These are phyloP conservation scores for Latrodectus hesperus DNA, from an alignment of 2,888 invertebrate species.

Conservation along the genomic window DNA sequence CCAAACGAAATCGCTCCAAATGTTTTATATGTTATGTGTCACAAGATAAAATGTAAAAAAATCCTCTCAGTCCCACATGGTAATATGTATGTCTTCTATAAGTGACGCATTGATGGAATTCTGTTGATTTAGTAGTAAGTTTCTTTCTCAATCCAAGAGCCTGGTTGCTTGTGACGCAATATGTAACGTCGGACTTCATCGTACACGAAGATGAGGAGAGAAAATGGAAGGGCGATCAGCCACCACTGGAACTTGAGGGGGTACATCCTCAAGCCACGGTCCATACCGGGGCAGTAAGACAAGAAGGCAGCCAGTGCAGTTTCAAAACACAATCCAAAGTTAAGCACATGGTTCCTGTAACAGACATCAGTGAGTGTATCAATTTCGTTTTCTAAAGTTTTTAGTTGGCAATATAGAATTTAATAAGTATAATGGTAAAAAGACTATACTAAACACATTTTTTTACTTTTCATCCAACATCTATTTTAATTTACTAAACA, in stretches of 20 bases:
- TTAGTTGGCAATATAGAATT: too few relatives aligned
- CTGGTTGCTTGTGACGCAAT: conserved; percentile 96
- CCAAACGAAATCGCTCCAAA: too few relatives aligned
- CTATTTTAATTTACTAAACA: too few relatives aligned
- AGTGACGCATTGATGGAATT: too few relatives aligned
- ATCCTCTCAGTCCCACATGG: too few relatives aligned
- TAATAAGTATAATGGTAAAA: too few relatives aligned
- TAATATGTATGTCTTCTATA: too few relatives aligned
- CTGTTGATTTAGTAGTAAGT: conserved; percentile 85
- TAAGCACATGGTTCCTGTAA: conserved; percentile 75
- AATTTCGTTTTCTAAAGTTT: too few relatives aligned
- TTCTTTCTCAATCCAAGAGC: conserved; percentile 99
- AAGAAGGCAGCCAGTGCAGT: conserved; percentile 76
- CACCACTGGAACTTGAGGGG: conserved; percentile 82
- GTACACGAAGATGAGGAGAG: conserved; percentile 98
- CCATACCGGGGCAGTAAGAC: conserved; percentile 77
- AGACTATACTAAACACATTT: too few relatives aligned
- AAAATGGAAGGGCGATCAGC: conserved; percentile 98
- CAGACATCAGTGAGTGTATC: conserved; percentile 1
- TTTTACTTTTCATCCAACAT: too few relatives aligned
- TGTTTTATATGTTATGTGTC: too few relatives aligned
- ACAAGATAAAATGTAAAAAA: too few relatives aligned
- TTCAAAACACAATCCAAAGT: conserved; percentile 76
- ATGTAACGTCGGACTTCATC: conserved; percentile 98
- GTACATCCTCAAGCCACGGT: conserved; percentile 74